Conservation (phyloP, 2,113 vertebrate genomes). For the Scophthalmus maximus region DNA sequence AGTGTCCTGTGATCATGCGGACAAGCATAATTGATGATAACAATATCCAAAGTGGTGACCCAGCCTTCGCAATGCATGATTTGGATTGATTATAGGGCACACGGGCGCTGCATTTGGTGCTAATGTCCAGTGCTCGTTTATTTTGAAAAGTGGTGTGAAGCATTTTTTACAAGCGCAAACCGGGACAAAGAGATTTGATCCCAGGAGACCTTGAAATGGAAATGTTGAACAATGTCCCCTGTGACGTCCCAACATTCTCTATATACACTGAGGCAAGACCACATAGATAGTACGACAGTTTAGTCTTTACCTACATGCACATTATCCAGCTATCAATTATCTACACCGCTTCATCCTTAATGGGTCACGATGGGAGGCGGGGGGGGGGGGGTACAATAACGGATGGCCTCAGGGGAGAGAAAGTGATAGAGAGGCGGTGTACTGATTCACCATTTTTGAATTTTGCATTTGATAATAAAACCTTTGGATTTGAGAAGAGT, state of each 20-base stretch:
- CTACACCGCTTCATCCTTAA: no score
- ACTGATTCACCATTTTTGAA: neutral
- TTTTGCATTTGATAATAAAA: neutral
- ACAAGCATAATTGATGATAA: slow-evolving; percentile 9
- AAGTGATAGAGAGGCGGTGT: neutral
- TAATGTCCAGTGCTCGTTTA: neutral
- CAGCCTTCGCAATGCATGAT: neutral
- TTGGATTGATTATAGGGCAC: slow-evolving; percentile 15
- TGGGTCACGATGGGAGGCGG: no score
- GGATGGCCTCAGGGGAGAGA: no score
- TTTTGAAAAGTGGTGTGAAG: slow-evolving; percentile 5
- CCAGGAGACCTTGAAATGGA: slow-evolving; percentile 57
- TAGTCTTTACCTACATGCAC: no score
- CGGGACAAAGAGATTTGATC: slow-evolving; percentile 43
- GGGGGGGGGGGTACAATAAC: no score
- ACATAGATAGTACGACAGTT: no score
- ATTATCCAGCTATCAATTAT: no score
- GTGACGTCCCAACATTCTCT: slow-evolving; percentile 21
- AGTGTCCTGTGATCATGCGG: neutral
- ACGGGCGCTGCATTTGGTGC: neutral
- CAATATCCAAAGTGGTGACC: neutral
- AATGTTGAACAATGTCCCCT: slow-evolving; percentile 47
- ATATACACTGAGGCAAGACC: no score
- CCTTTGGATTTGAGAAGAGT: neutral
- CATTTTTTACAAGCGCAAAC: slow-evolving; percentile 43